Evolutionary conservation across 2,888 invertebrate genomes (phyloP).

Genomic region (Drymonia ruficornis): DNA sequence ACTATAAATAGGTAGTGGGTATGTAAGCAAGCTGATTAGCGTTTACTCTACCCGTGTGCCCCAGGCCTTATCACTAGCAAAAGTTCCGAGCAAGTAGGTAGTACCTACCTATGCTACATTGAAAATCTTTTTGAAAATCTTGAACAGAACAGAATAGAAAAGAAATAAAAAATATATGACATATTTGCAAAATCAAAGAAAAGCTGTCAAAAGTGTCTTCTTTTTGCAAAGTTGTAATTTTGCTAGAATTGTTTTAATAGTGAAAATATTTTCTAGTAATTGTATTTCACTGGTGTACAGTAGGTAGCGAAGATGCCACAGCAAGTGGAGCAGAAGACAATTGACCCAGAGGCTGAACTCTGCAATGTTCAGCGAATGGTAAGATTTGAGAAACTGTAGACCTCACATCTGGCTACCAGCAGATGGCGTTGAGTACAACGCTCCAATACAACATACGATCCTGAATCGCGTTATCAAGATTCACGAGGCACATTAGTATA

Average conservation of each 20-base stretch:
- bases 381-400: conserved; percentile 24
- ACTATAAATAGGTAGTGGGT: too few relatives aligned
- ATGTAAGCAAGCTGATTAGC: too few relatives aligned
- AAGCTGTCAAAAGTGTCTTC: conserved; percentile 3
- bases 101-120: too few relatives aligned
- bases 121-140: too few relatives aligned
- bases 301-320: conserved; percentile 57
- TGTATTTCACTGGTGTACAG: conserved; percentile 18
- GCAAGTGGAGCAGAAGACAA: conserved; percentile 66
- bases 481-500: too few relatives aligned
- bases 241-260: not conserved
- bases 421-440: too few relatives aligned
- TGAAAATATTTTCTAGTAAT: conserved; percentile 24
- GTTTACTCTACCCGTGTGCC: too few relatives aligned
- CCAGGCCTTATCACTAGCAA: too few relatives aligned
- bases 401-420: too few relatives aligned
- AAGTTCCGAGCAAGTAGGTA: not conserved
- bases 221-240: not conserved
- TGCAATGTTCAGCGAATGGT: conserved; percentile 76
- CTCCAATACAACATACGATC: too few relatives aligned
- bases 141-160: not conserved
- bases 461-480: too few relatives aligned
- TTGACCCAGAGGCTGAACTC: conserved; percentile 75
- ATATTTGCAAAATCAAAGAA: not conserved
- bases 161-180: not conserved